Conservation (phyloP, 2,888 invertebrate species). For the Malacosoma neustria region DNA sequence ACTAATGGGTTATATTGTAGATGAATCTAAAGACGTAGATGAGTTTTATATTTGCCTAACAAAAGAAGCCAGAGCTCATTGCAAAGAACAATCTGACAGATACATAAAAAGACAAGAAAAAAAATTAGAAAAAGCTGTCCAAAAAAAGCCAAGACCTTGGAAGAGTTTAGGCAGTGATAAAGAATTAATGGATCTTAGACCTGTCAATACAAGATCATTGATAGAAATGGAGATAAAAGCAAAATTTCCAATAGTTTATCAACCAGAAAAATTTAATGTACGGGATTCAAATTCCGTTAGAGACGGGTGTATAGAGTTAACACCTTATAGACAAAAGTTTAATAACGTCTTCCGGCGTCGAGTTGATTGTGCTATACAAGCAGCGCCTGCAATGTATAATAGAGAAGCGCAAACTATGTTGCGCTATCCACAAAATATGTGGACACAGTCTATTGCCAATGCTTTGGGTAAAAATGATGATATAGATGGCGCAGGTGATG, state of each 20-base stretch:
- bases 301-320: constrained; percentile 81
- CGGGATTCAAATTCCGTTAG: constrained; percentile 73
- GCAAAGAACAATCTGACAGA: constrained; percentile 60
- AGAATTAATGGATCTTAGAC: constrained; percentile 74
- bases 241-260: constrained; percentile 70
- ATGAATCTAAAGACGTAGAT: constrained; percentile 75
- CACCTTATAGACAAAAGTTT: constrained; percentile 72
- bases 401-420: constrained; percentile 79
- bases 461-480: constrained; percentile 35
- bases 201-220: constrained; percentile 71
- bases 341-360: constrained; percentile 72
- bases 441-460: constrained; percentile 77
- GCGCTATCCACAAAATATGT: constrained; percentile 79
- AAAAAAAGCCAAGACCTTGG: constrained; percentile 76
- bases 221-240: constrained; percentile 81
- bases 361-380: constrained; percentile 75
- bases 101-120: constrained; percentile 74
- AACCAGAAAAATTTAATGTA: constrained; percentile 61
- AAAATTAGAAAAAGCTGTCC: constrained; percentile 71
- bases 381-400: constrained; percentile 54
- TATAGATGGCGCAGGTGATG: constrained; percentile 39
- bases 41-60: constrained; percentile 82
- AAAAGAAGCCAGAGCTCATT: constrained; percentile 68
- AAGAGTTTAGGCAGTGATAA: constrained; percentile 77
- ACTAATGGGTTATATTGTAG: constrained; percentile 80